Conservation (phyloP, 1,140 invertebrate species). For the Apis dorsata region DNA sequence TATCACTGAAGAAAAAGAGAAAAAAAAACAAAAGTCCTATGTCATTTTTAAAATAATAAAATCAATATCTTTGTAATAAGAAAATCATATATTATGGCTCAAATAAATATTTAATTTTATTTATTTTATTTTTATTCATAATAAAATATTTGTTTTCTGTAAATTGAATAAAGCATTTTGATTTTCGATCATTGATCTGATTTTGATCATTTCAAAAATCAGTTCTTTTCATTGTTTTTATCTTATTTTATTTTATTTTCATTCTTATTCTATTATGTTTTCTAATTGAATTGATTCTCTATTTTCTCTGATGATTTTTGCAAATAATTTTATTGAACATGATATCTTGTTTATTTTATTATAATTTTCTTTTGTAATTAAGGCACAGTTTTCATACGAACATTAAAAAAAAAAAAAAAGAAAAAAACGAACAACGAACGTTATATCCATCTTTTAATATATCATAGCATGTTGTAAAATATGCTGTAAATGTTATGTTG, state of each 20-base stretch:
- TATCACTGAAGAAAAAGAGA: background rate
- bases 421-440: too few relatives aligned
- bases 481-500: too few relatives aligned
- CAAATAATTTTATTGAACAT: background rate
- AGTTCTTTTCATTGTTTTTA: background rate
- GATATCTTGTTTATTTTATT: background rate
- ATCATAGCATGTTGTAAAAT: too few relatives aligned
- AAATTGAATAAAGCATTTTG: slow-evolving; percentile 34
- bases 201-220: background rate
- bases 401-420: too few relatives aligned
- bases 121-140: slow-evolving; percentile 33
- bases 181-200: slow-evolving; percentile 30
- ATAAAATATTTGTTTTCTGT: slow-evolving; percentile 24
- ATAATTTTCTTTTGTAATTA: background rate
- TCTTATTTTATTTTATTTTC: background rate
- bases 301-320: background rate
- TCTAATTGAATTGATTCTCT: background rate
- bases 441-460: too few relatives aligned
- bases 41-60: slow-evolving; percentile 28
- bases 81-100: background rate
- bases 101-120: background rate
- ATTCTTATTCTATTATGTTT: background rate
- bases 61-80: slow-evolving; percentile 32
- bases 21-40: background rate
- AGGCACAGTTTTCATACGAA: too few relatives aligned